Base-by-base conservation (phyloP, 2,888 invertebrate species). In the Pyralis farinalis region DNA sequence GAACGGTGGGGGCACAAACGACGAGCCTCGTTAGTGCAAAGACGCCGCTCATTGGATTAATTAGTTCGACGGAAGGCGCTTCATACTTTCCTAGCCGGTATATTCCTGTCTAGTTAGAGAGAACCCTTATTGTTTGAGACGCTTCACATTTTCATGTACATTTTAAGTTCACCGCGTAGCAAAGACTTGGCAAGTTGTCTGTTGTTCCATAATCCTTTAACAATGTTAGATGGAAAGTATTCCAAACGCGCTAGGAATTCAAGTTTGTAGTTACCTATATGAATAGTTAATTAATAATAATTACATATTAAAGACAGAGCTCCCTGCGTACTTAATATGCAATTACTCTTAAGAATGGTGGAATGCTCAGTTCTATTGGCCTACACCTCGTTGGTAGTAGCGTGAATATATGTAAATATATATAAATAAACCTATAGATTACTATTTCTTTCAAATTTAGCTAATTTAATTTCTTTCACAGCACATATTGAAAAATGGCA, bases 1-100 rank as follows among this genome's bases (percentile, higher is more conserved):
- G 54, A 62, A 64, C 62, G 57, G 60, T 66, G 68, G 68, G 65
- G 65, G 69, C 64, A 62, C 69, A 79, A 82, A 81, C 76, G 81
- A 81, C 83, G 72, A 71, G 66, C 69, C 76, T 83, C 75, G 83
- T 84, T 85, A 83, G 74, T 69, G 71, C 74, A 72, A 77, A 83
- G 77, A 73, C 71, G 71, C 71, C 72, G 72, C 71, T 84, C 78
- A 85, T 85, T 82, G 80, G 82, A 85, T 85, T 85, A 86, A 86
- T 85, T 84, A 82, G 82, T 82, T 77, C 64, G 64, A 60, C 49
- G 56, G 62, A 74, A 73, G 65, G 71, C 53, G 66, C 68, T 68
- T 66, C 77, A 76, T 75, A 79, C 75, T 75, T 77, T 69, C 59
- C 46, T 51, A 63, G 52, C 49, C 36, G 49, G 50, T 58, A 58